A percentile compares a stretch with the other conserved stretches of the same genome.
Evolutionary conservation across 2,113 vertebrate species (phyloP).

Genomic region (Crypturellus undulatus): DNA sequence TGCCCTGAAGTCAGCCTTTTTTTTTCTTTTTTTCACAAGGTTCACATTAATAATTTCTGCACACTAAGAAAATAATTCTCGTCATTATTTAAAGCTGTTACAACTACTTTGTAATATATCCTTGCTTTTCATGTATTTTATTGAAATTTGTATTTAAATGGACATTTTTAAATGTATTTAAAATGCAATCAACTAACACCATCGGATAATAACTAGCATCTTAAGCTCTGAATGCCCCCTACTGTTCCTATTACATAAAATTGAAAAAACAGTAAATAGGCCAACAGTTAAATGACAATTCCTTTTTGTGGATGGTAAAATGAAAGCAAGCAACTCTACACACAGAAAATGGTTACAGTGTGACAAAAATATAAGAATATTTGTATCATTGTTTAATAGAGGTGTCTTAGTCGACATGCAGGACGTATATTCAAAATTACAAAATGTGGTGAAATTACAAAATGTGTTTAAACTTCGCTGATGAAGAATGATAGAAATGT

Average conservation of each 20-base stretch:
- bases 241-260: conserved; percentile 76
- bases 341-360: neutral
- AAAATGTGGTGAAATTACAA: neutral
- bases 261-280: conserved; percentile 39
- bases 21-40: rapidly evolving
- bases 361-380: neutral
- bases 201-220: conserved; percentile 49
- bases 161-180: neutral
- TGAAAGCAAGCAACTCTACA: neutral
- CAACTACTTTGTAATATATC: neutral
- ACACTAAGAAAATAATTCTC: neutral
- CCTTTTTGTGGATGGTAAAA: neutral
- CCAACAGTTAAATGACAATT: conserved; percentile 41
- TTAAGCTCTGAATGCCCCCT: conserved; percentile 79
- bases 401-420: neutral
- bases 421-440: neutral
- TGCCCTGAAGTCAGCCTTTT: neutral
- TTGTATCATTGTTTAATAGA: neutral
- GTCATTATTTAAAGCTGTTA: neutral
- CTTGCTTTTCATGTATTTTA: neutral
- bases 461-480: neutral
- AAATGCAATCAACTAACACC: conserved; percentile 16
- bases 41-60: neutral
- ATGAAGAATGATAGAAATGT: neutral
- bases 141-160: no score